Percentiles rank a stretch among this genome's conserved stretches.
phyloP scores from a whole-genome alignment of 2,113 vertebrate species.

The Malaclemys terrapin region DNA sequence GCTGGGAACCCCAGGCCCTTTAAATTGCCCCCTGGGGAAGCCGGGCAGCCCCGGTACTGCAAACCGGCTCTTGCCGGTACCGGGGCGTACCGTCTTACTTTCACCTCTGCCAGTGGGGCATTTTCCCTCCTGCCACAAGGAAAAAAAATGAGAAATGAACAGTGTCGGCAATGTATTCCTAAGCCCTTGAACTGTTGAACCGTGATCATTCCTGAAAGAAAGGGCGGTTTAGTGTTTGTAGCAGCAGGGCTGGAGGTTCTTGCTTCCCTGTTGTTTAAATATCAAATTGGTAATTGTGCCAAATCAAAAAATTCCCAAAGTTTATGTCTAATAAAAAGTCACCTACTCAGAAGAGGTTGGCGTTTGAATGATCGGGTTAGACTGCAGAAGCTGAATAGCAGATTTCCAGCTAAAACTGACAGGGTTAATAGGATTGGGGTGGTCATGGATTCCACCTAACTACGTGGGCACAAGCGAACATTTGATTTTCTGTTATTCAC shows the following conservation, averaged over 20 bases:
- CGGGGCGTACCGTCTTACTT: too few relatives aligned
- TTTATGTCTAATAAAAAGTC: neutral
- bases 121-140: neutral
- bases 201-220: neutral
- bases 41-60: too few relatives aligned
- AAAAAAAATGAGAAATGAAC: neutral
- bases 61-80: too few relatives aligned
- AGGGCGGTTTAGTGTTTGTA: rapidly evolving
- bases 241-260: neutral
- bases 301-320: neutral
- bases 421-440: rapidly evolving
- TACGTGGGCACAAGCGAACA: neutral
- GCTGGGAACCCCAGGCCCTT: too few relatives aligned
- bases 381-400: neutral
- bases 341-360: rapidly evolving
- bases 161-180: neutral
- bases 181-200: neutral
- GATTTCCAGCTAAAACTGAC: neutral
- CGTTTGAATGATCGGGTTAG: rapidly evolving
- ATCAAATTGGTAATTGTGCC: neutral
- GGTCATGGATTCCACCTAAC: neutral
- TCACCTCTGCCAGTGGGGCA: neutral
- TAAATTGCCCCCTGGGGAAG: too few relatives aligned
- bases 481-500: neutral
- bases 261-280: neutral